These are phyloP conservation scores for Bolinopsis microptera DNA, from an alignment of 37 sponge, comb jelly and placozoan species.

Conservation along the genomic window DNA sequence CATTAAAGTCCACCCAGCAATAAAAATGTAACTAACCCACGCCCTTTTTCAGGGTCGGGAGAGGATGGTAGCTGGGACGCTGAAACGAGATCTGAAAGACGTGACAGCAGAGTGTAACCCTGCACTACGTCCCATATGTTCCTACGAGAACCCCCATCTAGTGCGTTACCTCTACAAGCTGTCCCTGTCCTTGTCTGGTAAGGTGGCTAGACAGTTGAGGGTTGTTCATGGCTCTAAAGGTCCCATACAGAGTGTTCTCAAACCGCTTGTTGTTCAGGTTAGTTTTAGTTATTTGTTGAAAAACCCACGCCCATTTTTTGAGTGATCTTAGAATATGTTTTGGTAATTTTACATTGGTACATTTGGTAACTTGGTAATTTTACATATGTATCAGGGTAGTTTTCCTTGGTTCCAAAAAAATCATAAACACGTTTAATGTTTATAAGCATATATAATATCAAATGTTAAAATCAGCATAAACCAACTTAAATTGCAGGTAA, in stretches of 20 bases:
- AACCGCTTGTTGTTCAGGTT: conserved; percentile 44
- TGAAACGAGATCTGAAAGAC: neutral
- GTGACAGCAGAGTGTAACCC: conserved; percentile 55
- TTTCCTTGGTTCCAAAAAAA: too few relatives aligned
- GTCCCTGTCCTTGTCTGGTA: conserved; percentile 30
- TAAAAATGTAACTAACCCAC: neutral
- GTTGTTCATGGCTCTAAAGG: conserved; percentile 1
- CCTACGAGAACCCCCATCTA: conserved; percentile 64
- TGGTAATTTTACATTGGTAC: neutral
- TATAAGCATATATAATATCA: too few relatives aligned
- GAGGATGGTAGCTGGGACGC: conserved; percentile 45
- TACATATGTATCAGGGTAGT: too few relatives aligned
- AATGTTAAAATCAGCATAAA: too few relatives aligned
- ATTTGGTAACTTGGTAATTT: too few relatives aligned
- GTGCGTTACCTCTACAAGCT: conserved; percentile 33
- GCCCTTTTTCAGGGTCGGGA: neutral
- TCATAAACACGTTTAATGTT: too few relatives aligned
- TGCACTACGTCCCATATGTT: conserved; percentile 58
- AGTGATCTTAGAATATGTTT: neutral
- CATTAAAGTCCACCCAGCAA: too few relatives aligned
- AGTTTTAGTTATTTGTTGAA: too few relatives aligned
- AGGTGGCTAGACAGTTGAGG: conserved; percentile 2
- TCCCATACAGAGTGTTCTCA: conserved; percentile 28
- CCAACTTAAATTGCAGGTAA: too few relatives aligned
- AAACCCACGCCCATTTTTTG: neutral